Evolutionary conservation across 2,797 vertebrate genomes (phyloP), one percentile per base, ranked within the genome.

Genomic region (Gymnocypris eckloni): DNA sequence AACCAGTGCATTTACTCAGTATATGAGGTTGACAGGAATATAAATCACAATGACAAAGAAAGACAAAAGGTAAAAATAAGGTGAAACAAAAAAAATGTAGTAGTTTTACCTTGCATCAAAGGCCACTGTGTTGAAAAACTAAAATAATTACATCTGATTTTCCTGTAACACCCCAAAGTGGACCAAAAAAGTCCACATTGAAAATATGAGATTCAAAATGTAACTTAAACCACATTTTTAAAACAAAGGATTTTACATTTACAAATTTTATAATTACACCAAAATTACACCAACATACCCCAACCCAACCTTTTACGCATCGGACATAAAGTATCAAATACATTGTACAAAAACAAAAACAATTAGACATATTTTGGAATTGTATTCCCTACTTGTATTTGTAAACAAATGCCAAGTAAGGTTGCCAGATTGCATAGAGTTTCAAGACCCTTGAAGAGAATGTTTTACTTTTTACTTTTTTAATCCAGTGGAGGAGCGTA

Each of bases 1-100:
- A 87, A 87, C 61, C 78, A 86, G 45, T 56, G 75, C 83, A 66
- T 89, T 90, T 88, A 67, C 45, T 54, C 81, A n/a, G 59, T 84
- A 70, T 78, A 82, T 48, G 56, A 87, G 43, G 72, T 61, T 64
- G 84, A 43, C 22, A 5, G 80, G 66, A 79, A 84, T 69, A 79
- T 33, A 86, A 69, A 89, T 76, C 50, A 85, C 69, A 69, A 67
- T 22, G 69, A 25, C 75, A 79, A 67, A 66, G 72, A 39, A 79
- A 50, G 54, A 73, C 56, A 80, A 80, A 73, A 73, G 56, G n/a
- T 64, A 13, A 67, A 73, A 73, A 66, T 12, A 45, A 45, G 39
- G 18, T 79, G 39, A 79, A 85, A 85, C 20, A 4, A 43, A 71
- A 48, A 48, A 64, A 11, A 61, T 75, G 10, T 13, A 33, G 25